Percentiles rank a stretch among this genome's conserved stretches.
Evolutionary conservation across 2,888 invertebrate species (phyloP).

Genomic region (Lissonota sp.): DNA sequence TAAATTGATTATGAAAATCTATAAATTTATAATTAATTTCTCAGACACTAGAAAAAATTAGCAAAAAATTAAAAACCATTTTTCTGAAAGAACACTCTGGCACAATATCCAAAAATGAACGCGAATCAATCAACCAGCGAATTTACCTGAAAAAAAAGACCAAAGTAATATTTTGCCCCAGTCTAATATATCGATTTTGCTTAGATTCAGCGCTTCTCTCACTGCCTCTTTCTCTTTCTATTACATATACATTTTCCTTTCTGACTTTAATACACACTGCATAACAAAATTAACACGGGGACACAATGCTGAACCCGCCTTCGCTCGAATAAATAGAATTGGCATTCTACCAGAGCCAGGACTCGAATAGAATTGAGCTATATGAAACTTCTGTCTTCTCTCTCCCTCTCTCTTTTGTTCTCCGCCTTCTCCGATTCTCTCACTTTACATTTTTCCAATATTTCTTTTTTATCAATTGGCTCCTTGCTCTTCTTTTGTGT

Average conservation of each 20-base stretch:
- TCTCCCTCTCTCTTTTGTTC: slow-evolving; percentile 33
- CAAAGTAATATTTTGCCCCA: background rate
- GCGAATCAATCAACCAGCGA: slow-evolving; percentile 1
- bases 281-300: slow-evolving; percentile 80
- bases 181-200: slow-evolving; percentile 15
- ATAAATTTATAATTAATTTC: too few species aligned
- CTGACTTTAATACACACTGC: slow-evolving; percentile 61
- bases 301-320: slow-evolving; percentile 81
- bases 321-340: slow-evolving; percentile 82
- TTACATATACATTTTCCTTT: slow-evolving; percentile 9
- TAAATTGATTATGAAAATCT: too few species aligned
- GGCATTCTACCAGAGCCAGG: slow-evolving; percentile 79
- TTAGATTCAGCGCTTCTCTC: background rate
- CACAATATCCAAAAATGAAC: too few species aligned
- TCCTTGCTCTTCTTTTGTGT: slow-evolving; percentile 5
- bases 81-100: too few species aligned
- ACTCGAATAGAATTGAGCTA: slow-evolving; percentile 81
- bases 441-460: slow-evolving; percentile 4
- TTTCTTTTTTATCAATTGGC: slow-evolving; percentile 10
- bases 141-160: slow-evolving; percentile 6
- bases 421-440: background rate
- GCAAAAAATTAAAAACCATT: too few species aligned
- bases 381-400: slow-evolving; percentile 74
- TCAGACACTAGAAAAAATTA: too few species aligned
- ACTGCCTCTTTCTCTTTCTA: slow-evolving; percentile 11